A percentile compares a stretch with the other conserved stretches of the same genome.
phyloP scores from a whole-genome alignment of 2,888 invertebrate species.

The Caenorhabditis sp. region DNA sequence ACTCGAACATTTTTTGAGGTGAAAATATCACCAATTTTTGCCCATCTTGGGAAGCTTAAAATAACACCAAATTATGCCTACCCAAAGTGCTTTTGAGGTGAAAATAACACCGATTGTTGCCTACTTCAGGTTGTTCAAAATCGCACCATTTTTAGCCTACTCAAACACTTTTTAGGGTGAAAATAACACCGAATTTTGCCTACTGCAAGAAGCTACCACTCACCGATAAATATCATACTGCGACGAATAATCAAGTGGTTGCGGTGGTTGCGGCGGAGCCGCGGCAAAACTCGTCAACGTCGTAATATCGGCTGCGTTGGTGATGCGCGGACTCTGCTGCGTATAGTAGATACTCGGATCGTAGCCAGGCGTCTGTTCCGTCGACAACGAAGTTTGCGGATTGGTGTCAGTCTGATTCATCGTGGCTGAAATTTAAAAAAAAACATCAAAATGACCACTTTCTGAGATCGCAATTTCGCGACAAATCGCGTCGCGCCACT shows the following conservation, averaged over 20 bases:
- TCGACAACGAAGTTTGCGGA: slow-evolving; percentile 9
- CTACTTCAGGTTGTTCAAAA: too few relatives aligned
- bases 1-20: too few relatives aligned
- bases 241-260: slow-evolving; percentile 28
- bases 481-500: too few relatives aligned
- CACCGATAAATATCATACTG: slow-evolving; percentile 54
- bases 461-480: too few relatives aligned
- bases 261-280: slow-evolving; percentile 15
- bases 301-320: slow-evolving; percentile 41
- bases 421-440: slow-evolving; percentile 12
- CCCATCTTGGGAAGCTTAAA: too few relatives aligned
- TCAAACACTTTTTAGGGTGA: too few relatives aligned
- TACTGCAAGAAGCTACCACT: neutral
- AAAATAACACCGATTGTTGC: too few relatives aligned
- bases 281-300: slow-evolving; percentile 44
- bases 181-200: too few relatives aligned
- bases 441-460: neutral
- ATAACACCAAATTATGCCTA: too few relatives aligned
- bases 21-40: too few relatives aligned
- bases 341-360: slow-evolving; percentile 15
- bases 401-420: slow-evolving; percentile 20
- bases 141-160: too few relatives aligned
- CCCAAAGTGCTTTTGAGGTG: too few relatives aligned
- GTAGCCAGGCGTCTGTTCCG: slow-evolving; percentile 26
- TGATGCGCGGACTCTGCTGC: slow-evolving; percentile 28